These are phyloP conservation scores for Panulirus ornatus DNA, from an alignment of 1,140 invertebrate species.

Conservation along the genomic window DNA sequence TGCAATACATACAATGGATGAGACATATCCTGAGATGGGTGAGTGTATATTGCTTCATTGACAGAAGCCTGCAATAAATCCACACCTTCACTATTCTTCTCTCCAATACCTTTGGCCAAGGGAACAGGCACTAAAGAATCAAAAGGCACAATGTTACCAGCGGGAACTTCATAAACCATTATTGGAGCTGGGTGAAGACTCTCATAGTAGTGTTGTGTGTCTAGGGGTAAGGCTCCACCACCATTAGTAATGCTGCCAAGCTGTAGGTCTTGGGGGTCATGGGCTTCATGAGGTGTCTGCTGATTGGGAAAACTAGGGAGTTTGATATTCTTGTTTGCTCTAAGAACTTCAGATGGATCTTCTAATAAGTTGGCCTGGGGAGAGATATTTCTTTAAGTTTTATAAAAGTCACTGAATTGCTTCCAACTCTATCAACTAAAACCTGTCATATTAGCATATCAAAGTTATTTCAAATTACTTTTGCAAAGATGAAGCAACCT, in stretches of 20 bases:
- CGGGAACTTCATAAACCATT: constrained; percentile 64
- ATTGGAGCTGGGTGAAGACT: constrained; percentile 56
- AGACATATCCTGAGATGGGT: constrained; percentile 54
- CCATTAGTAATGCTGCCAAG: constrained; percentile 40
- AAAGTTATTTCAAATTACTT: neutral
- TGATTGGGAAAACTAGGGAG: constrained; percentile 32
- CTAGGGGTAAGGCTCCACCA: constrained; percentile 29
- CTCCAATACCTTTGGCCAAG: constrained; percentile 40
- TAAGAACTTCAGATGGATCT: constrained; percentile 38
- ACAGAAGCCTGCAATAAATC: constrained; percentile 56
- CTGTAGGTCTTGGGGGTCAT: constrained; percentile 36
- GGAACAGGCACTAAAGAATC: constrained; percentile 64
- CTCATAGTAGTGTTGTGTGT: constrained; percentile 61
- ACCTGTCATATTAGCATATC: neutral
- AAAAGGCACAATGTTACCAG: constrained; percentile 63
- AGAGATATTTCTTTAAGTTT: neutral
- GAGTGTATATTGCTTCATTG: constrained; percentile 62
- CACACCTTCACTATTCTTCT: constrained; percentile 36
- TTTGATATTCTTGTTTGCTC: constrained; percentile 38
- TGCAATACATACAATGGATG: constrained; percentile 56
- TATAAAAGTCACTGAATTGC: neutral
- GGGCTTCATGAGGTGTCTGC: neutral
- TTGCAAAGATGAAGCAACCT: neutral
- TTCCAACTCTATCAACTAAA: neutral
- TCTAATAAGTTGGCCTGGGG: constrained; percentile 53